Evolutionary conservation across 2,797 vertebrate genomes (phyloP).

Genomic region (Pteronotus mesoamericanus): DNA sequence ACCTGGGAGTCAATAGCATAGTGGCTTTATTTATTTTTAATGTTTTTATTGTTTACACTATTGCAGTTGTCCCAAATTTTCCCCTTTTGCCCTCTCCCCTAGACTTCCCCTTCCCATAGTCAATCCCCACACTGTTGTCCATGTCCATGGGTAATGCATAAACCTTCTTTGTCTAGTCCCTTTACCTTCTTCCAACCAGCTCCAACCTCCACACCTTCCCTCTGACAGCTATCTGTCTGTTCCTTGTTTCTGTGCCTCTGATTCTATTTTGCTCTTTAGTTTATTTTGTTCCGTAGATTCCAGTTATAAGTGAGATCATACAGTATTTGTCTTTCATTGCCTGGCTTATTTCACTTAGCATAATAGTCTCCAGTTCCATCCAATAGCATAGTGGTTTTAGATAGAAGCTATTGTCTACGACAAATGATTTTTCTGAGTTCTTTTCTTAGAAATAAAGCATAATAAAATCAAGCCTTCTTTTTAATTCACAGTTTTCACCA

Average conservation of each 20-base stretch:
- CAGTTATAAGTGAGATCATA: neutral
- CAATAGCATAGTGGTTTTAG: neutral
- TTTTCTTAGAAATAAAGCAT: conserved; percentile 9
- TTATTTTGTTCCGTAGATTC: neutral
- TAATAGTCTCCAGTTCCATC: neutral
- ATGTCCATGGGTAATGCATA: neutral
- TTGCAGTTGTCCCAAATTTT: neutral
- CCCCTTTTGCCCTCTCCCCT: too few species aligned
- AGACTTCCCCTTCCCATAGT: neutral
- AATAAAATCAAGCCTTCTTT: neutral
- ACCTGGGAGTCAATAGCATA: neutral
- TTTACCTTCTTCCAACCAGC: too few species aligned
- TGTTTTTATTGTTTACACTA: neutral
- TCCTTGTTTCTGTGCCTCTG: neutral
- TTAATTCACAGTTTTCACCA: neutral
- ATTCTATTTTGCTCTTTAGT: neutral
- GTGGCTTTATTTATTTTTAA: neutral
- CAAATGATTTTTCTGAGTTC: conserved; percentile 11
- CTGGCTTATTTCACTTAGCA: neutral
- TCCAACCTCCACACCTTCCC: too few species aligned
- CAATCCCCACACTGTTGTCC: too few species aligned
- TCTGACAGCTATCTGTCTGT: neutral
- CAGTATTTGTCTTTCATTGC: neutral
- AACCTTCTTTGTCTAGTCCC: neutral
- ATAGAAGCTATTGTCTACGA: neutral